Evolutionary conservation across 2,888 invertebrate species (phyloP), one percentile per base, ranked within the genome.

Genomic region (Zeuzera pyrina): DNA sequence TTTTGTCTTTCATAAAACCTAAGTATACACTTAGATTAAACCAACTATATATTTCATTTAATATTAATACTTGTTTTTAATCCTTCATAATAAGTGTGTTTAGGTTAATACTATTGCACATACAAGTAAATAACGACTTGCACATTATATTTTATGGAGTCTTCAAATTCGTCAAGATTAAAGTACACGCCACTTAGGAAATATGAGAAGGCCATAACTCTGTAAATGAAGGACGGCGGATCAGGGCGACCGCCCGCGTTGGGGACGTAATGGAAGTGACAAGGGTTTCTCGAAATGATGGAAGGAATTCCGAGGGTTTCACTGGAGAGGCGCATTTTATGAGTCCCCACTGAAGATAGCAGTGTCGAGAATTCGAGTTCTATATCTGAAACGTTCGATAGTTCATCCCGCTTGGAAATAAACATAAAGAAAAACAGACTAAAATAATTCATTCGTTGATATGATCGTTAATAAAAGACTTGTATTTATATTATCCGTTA

Each of bases 231-330:
- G 72, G 71, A 69, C 63, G 66, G 59, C 44, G 57, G 63, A 61
- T 59, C 65, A 62, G 52, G 57, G 63, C 66, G 61, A 66, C 59
- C 58, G 66, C 59, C 57, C 63, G 56, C 52, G 26, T 49, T 62
- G 60, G 59, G 60, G 62, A 58, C 62, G 72, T 77, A 79, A 79
- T 74, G 71, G 70, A 69, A 74, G 67, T 76, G 78, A 79, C 77
- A 77, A 81, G 81, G 81, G 77, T 76, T 67, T 53, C 64, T 60
- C 59, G 57, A 69, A 76, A 77, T 73, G 73, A 76, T 76, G 57
- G 66, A 69, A 72, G 71, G 68, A 78, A 74, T 74, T 68, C 60
- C 50, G 49, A 67, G 62, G 67, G 68, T 61, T 61, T 49, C 54
- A 43, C 48, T 57, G 49, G 49, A 62, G 62, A 65, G 59, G 58